A percentile compares a stretch with the other conserved stretches of the same genome.
These are phyloP conservation scores for Agrochola circellaris DNA, from an alignment of 2,888 invertebrate genomes.

Conservation along the genomic window DNA sequence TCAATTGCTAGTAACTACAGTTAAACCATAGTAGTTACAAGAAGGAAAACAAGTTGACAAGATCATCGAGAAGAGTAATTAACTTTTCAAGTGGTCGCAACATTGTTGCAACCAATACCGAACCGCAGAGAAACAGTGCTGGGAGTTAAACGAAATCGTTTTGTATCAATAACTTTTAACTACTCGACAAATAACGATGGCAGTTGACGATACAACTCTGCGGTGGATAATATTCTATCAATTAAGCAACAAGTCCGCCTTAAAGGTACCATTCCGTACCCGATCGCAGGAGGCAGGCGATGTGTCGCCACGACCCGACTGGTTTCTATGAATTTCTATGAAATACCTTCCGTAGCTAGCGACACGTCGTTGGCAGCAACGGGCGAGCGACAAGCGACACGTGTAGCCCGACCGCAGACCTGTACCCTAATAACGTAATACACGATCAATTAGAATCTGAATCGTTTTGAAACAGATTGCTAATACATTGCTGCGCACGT, in stretches of 20 bases:
- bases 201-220: conserved; percentile 1
- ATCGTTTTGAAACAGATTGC: too few species aligned
- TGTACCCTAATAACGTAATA: too few species aligned
- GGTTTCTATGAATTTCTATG: too few species aligned
- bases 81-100: conserved; percentile 33
- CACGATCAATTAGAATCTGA: too few species aligned
- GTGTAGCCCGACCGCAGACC: too few species aligned
- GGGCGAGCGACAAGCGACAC: too few species aligned
- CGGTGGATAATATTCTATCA: not conserved
- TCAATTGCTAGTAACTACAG: not conserved
- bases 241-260: not conserved
- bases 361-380: too few species aligned
- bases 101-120: conserved; percentile 37
- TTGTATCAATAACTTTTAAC: not conserved
- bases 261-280: too few species aligned
- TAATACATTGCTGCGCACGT: too few species aligned
- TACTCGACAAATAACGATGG: not conserved
- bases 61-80: conserved; percentile 24
- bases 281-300: too few species aligned
- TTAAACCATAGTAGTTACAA: conserved; percentile 2
- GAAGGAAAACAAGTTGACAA: conserved; percentile 13
- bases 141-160: conserved; percentile 4
- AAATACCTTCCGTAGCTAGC: too few species aligned
- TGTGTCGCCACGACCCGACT: too few species aligned
- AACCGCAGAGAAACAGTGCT: not conserved